These are phyloP conservation scores for Philotrypesis tridentata DNA, from an alignment of 1,140 invertebrate species.

Conservation along the genomic window DNA sequence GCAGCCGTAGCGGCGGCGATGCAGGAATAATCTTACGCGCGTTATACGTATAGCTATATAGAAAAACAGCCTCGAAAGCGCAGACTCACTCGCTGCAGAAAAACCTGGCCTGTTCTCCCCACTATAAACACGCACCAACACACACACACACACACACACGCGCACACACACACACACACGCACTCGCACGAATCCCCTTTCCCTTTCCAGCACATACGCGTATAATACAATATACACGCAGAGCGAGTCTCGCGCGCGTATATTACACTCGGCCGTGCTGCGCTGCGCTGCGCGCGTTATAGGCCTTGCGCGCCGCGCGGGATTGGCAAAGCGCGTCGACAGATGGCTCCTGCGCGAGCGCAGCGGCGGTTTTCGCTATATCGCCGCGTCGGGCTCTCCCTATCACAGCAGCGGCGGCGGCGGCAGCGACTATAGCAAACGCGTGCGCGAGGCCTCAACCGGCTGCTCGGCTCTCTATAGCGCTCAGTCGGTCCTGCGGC, in stretches of 20 bases:
- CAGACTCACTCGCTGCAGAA: background rate
- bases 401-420: too few relatives aligned
- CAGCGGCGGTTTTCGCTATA: background rate
- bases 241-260: background rate
- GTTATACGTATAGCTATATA: background rate
- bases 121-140: background rate
- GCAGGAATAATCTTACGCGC: background rate
- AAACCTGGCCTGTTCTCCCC: background rate
- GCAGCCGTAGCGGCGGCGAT: too few relatives aligned
- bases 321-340: constrained; percentile 44
- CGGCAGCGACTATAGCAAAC: background rate
- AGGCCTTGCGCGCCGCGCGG: background rate
- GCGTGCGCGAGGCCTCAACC: background rate
- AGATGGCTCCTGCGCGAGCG: constrained; percentile 45
- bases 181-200: too few relatives aligned
- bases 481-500: background rate
- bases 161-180: background rate
- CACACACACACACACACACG: background rate
- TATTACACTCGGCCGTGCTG: background rate
- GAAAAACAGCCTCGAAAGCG: background rate
- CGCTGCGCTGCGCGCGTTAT: background rate
- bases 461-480: background rate
- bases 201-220: too few relatives aligned
- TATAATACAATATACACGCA: too few relatives aligned
- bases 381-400: constrained; percentile 10